These are phyloP conservation scores for Drosophila greeni DNA, from an alignment of 2,888 invertebrate species.

Conservation along the genomic window DNA sequence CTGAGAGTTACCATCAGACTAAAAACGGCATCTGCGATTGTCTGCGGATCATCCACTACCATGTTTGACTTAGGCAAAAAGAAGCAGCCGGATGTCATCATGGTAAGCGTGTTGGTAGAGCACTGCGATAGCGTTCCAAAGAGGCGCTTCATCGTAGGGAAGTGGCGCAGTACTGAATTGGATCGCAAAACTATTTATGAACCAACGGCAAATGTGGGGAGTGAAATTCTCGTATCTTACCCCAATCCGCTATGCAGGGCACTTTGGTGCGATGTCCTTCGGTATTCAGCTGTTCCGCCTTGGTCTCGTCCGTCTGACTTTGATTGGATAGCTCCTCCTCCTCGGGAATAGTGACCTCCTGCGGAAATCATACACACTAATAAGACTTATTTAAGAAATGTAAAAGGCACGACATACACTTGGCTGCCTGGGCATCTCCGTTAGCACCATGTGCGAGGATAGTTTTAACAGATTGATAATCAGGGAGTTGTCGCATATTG, in stretches of 20 bases:
- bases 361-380: conserved; percentile 14
- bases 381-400: background rate
- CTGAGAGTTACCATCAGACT: conserved; percentile 88
- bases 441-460: conserved; percentile 82
- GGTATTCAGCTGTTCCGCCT: conserved; percentile 83
- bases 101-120: conserved; percentile 84
- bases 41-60: conserved; percentile 83
- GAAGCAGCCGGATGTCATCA: conserved; percentile 82
- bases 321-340: conserved; percentile 79
- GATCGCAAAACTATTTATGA: background rate
- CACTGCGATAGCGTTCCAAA: conserved; percentile 89
- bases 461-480: conserved; percentile 86
- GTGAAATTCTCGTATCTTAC: conserved; percentile 77
- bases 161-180: conserved; percentile 84
- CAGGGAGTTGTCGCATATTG: conserved; percentile 85
- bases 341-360: conserved; percentile 79
- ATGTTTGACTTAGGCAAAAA: conserved; percentile 75
- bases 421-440: conserved; percentile 81
- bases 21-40: conserved; percentile 92
- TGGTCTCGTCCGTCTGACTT: conserved; percentile 90
- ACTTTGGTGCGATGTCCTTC: conserved; percentile 80
- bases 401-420: conserved; percentile 67
- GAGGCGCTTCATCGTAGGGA: conserved; percentile 89
- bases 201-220: background rate
- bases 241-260: conserved; percentile 87